A percentile compares a stretch with the other conserved stretches of the same genome.
phyloP scores from a whole-genome alignment of 2,113 vertebrate genomes.

The Fulmarus glacialis region DNA sequence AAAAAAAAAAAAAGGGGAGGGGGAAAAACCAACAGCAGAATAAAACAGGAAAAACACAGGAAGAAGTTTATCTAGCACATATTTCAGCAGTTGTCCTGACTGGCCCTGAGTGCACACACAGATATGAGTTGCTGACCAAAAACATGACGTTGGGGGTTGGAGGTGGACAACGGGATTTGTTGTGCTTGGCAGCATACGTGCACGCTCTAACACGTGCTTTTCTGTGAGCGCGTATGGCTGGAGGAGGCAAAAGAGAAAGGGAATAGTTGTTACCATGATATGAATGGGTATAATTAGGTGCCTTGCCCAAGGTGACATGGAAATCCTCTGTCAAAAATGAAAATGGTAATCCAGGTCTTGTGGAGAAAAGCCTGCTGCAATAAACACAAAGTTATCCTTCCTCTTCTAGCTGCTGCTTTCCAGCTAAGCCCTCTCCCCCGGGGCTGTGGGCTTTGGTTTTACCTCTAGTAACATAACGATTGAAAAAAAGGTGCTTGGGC shows the following conservation, averaged over 20 bases:
- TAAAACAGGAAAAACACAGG: not conserved
- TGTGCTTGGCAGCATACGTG: not conserved
- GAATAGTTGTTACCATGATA: not conserved
- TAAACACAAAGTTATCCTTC: not conserved
- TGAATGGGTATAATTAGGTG: conserved; percentile 32
- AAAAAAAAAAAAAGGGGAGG: not conserved
- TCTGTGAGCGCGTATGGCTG: not conserved
- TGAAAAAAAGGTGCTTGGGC: not conserved
- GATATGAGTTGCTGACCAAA: not conserved
- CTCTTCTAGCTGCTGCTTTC: not conserved
- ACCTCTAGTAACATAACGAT: not conserved
- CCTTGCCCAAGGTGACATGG: conserved; percentile 16
- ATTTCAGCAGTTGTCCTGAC: not conserved
- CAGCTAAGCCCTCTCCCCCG: conserved; percentile 16
- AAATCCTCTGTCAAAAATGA: conserved; percentile 41
- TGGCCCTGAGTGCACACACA: too few species aligned
- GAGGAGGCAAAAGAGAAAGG: not conserved
- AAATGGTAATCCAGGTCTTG: conserved; percentile 8
- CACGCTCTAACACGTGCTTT: fast-evolving
- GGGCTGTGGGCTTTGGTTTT: not conserved
- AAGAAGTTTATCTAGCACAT: not conserved
- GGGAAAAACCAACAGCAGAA: not conserved
- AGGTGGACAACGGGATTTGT: not conserved
- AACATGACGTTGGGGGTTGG: not conserved
- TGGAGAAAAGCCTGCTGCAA: not conserved